Base-by-base conservation (phyloP, 2,888 invertebrate genomes). In the Sinelater perroti region DNA sequence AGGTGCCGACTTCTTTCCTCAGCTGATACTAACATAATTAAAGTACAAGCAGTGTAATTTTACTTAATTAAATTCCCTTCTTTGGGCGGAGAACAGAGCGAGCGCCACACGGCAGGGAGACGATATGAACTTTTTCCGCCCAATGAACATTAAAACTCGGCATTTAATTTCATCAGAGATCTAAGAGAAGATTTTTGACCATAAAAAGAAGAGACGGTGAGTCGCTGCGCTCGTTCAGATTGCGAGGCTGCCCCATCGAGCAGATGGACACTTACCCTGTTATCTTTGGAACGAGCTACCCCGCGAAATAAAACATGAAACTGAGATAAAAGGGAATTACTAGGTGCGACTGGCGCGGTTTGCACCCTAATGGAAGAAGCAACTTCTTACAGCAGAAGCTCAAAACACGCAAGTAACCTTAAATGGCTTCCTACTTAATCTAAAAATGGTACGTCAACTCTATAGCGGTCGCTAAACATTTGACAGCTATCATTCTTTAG, bases 31-130 rank as follows among this genome's bases (percentile, higher is more conserved):
- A 79, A 80, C 79, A 80, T 80, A 80, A 80, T 80, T 80, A 80
- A 80, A 80, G 78, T 78, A 80, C 80, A 80, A 80, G 80, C 80
- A 78, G 75, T 78, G 80, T 80, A 80, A 80, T 80, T 80, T 80
- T 78, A 80, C 80, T 80, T 80, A 80, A 81, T 81, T 81, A 81
- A 81, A 80, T 81, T 81, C 79, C 78, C 79, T 80, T 79, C 79
- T 78, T 77, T 76, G 67, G 70, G 67, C 66, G 71, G 71, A 64
- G 69, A 57, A 55, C 61, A 53, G 60, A 59, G 61, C 64, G 69
- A 63, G 66, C 64, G 69, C 66, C 68, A 66, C 66, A 72, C 70
- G 70, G 68, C 70, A 66, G 67, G 69, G 73, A 70, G 72, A 75
- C 76, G 79, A 79, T 79, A 79, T 78, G 78, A 79, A 80, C 79